phyloP scores from a whole-genome alignment of 2,797 vertebrate genomes.

The Salmo trutta region DNA sequence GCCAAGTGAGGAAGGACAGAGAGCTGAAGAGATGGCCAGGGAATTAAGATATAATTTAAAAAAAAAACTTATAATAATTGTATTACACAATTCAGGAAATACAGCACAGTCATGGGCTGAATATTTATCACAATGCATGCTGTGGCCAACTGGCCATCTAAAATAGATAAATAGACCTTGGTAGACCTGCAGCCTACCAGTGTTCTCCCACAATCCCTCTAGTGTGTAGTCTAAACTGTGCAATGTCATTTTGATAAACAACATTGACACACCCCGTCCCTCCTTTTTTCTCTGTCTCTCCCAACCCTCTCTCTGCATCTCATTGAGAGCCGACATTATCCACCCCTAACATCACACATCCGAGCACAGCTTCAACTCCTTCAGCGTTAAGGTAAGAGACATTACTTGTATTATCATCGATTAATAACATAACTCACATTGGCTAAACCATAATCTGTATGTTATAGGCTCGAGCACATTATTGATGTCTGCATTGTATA shows the following conservation, averaged over 20 bases:
- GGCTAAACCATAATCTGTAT: neutral
- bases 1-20: neutral
- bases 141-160: no score
- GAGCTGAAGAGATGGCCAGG: no score
- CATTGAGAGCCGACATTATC: constrained; percentile 69
- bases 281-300: constrained; percentile 33
- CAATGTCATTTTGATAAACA: neutral
- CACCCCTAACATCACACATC: constrained; percentile 66
- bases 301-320: constrained; percentile 37
- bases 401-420: neutral
- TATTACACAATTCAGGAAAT: neutral
- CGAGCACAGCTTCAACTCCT: constrained; percentile 66
- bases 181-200: neutral
- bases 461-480: neutral
- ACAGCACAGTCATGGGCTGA: neutral
- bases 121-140: no score
- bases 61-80: no score
- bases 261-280: neutral
- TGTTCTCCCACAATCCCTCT: neutral
- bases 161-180: neutral
- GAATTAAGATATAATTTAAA: no score
- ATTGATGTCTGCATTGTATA: neutral
- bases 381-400: constrained; percentile 64
- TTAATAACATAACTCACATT: neutral
- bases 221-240: neutral